These are phyloP conservation scores for Drosophila setosimentum DNA, from an alignment of 2,888 invertebrate genomes.

Conservation along the genomic window DNA sequence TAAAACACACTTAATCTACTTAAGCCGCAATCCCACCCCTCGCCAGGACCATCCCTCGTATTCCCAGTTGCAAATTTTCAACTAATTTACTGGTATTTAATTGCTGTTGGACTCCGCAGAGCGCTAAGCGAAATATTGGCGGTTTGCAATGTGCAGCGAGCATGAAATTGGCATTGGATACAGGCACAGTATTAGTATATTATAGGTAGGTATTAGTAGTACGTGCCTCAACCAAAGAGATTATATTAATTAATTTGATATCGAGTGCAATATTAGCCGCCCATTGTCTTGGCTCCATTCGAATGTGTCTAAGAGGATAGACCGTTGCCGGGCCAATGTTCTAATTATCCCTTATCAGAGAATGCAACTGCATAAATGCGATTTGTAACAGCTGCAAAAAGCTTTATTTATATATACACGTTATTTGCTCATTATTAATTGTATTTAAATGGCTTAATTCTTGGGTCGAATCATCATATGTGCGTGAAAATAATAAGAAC, in stretches of 20 bases:
- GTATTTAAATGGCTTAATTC: not conserved
- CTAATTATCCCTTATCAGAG: not conserved
- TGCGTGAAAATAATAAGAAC: not conserved
- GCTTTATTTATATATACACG: not conserved
- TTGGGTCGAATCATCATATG: fast-evolving
- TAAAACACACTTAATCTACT: slow-evolving; percentile 23
- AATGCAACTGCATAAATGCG: not conserved
- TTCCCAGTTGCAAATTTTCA: slow-evolving; percentile 29
- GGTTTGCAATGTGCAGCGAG: slow-evolving; percentile 50
- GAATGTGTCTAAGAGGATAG: slow-evolving; percentile 38
- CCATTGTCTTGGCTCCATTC: slow-evolving; percentile 54
- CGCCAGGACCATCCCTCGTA: not conserved
- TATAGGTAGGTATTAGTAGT: slow-evolving; percentile 4
- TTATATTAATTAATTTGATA: slow-evolving; percentile 75
- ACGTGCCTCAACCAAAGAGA: slow-evolving; percentile 40
- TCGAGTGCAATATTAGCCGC: slow-evolving; percentile 53
- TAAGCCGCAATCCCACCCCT: not conserved
- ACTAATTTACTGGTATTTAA: slow-evolving; percentile 59
- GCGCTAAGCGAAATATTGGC: slow-evolving; percentile 51
- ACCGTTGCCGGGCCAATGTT: not conserved
- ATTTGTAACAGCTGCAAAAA: not conserved
- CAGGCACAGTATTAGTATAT: slow-evolving; percentile 36
- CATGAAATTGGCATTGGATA: slow-evolving; percentile 51
- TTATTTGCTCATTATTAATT: not conserved
- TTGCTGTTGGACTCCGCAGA: slow-evolving; percentile 56